Percentiles rank a stretch among this genome's conserved stretches.
phyloP scores from a whole-genome alignment of 2,113 vertebrate genomes.

The Pycnonotus jocosus region DNA sequence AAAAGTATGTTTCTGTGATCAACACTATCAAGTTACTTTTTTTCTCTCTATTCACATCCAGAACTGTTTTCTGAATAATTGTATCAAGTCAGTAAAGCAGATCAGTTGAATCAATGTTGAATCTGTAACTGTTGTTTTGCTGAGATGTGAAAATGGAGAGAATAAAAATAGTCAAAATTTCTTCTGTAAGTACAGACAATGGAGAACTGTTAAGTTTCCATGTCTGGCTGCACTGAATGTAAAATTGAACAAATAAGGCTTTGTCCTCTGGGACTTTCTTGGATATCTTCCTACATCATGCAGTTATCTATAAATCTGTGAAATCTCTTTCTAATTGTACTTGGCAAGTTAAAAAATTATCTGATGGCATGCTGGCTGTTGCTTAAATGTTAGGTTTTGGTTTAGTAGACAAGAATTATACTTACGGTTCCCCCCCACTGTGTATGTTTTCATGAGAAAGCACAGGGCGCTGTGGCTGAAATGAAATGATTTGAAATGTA shows the following conservation, averaged over 20 bases:
- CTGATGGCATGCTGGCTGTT: neutral
- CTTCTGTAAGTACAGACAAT: neutral
- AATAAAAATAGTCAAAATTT: neutral
- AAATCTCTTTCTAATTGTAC: neutral
- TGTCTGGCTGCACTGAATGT: neutral
- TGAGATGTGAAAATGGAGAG: neutral
- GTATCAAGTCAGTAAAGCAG: neutral
- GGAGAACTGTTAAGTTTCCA: neutral
- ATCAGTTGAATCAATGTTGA: neutral
- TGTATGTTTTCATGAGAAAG: conserved; percentile 90
- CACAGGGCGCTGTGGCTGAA: conserved; percentile 82
- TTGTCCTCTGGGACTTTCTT: neutral
- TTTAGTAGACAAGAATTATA: conserved; percentile 73
- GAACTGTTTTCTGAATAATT: neutral
- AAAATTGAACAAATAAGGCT: neutral
- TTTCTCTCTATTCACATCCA: neutral
- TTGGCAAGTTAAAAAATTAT: neutral
- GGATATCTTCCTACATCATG: neutral
- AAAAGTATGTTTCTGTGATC: neutral
- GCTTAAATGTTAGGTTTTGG: neutral
- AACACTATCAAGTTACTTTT: neutral
- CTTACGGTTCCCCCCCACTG: conserved; percentile 94
- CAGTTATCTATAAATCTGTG: neutral
- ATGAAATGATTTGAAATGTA: conserved; percentile 75
- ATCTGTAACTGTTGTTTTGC: neutral